Conservation (phyloP, 2,888 invertebrate species). For the Metacarcinus magister region DNA sequence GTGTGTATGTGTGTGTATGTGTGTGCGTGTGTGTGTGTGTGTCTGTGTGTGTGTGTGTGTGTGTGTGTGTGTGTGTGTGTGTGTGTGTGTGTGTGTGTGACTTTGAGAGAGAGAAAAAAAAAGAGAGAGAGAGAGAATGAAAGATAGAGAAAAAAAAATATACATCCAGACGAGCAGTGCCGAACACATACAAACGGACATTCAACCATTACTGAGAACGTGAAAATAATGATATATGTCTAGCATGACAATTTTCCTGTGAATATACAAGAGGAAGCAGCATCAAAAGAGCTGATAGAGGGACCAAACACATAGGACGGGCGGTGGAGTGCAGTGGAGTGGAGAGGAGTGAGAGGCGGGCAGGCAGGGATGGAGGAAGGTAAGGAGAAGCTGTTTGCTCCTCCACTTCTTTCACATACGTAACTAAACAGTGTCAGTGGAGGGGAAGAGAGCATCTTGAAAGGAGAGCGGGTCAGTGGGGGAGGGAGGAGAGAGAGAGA, state of each 20-base stretch:
- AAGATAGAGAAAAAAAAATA: neutral
- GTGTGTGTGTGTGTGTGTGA: too few species aligned
- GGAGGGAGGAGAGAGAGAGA: neutral
- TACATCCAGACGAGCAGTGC: neutral
- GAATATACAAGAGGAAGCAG: neutral
- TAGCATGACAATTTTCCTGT: neutral
- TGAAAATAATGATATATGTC: neutral
- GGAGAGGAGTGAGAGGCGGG: neutral
- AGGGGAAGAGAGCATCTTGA: neutral
- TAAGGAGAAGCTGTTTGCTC: neutral
- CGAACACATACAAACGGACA: neutral
- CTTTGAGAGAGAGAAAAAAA: neutral
- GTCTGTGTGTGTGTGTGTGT: neutral
- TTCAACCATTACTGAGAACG: neutral
- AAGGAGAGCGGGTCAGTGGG: neutral
- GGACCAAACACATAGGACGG: neutral
- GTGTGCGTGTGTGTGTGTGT: conserved; percentile 15
- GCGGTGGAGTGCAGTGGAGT: neutral
- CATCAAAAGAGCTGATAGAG: neutral
- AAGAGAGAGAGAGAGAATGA: neutral
- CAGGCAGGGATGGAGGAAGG: neutral
- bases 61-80: too few species aligned
- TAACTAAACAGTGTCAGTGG: neutral
- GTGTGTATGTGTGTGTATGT: neutral
- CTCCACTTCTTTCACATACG: neutral